Base-by-base conservation (phyloP, 2,113 vertebrate genomes). In the Monopterus albus region DNA sequence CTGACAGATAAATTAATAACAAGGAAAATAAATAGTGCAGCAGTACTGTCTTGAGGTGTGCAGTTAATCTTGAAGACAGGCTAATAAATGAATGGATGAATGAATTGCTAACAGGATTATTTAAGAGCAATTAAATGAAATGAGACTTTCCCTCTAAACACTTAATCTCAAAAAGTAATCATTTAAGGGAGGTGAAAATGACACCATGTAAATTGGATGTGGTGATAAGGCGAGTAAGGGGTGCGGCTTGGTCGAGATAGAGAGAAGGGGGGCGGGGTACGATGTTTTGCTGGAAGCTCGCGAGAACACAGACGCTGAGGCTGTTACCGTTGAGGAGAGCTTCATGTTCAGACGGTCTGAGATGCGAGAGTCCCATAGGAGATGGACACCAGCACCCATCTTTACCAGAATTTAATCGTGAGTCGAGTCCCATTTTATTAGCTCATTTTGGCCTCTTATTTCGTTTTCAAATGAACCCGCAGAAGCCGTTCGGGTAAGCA, bases 351-450 rank as follows among this genome's bases (percentile, higher is more conserved):
- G 60, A 45, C 85, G 52, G 84, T 80, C 85, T 76, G 82, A 73
- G 70, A 83, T 74, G 83, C 63, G 71, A 39, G 40, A 47, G 85
- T 68, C 36, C 23, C 52, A 78, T 70, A 65, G 46, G 86, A 72
- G 87, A 91, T 86, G 89, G 83, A 84, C 72, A 84, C 78, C 82
- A 75, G 79, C 90, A 63, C 86, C 84, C 80, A 73, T 87, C 72
- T 81, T 78, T 35, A 59, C 69, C 40, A 31, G 26, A 55, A 69
- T 74, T 57, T 42, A 42, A 75, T 10, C 71, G 91, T 92, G 85
- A 92, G 91, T 91, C 17, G 6, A 57, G n/a, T 28, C 29, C 4
- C 17, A 0, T 49, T 64, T 43, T 9, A 35, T 69, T 7, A 25
- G n/a, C 5, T 31, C 28, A 1, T 11, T 12, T 10, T 42, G 17